Evolutionary conservation across 2,797 vertebrate species (phyloP).

Genomic region (Lagorchestes hirsutus): DNA sequence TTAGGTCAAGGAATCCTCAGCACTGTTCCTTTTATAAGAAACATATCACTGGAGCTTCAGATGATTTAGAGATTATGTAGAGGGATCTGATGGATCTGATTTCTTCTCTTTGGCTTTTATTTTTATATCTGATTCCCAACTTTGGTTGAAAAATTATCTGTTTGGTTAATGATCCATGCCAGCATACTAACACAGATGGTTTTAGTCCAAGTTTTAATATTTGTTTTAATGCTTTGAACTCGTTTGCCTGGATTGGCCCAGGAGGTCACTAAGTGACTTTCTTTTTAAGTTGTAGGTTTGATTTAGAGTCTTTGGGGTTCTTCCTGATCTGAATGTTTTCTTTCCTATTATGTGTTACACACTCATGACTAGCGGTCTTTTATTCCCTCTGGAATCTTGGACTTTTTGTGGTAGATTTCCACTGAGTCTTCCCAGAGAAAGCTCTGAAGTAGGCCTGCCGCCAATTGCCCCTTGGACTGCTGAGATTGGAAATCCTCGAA

Average conservation of each 20-base stretch:
- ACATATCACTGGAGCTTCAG: background rate
- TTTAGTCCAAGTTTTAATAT: slow-evolving; percentile 9
- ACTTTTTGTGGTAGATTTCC: slow-evolving; percentile 22
- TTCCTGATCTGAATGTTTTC: background rate
- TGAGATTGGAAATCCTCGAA: slow-evolving; percentile 47
- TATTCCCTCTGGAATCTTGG: background rate
- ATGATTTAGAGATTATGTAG: background rate
- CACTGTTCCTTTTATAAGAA: background rate
- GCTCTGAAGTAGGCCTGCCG: background rate
- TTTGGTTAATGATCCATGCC: background rate
- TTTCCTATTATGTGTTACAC: background rate
- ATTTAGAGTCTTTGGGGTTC: slow-evolving; percentile 1
- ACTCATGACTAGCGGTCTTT: background rate
- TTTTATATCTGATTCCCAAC: slow-evolving; percentile 8
- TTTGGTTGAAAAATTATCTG: background rate
- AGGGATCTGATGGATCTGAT: background rate
- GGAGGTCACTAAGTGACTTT: background rate
- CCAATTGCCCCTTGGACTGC: background rate
- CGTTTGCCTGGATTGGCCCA: background rate
- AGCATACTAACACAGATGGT: background rate
- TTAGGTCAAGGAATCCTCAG: background rate
- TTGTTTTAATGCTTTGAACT: slow-evolving; percentile 8
- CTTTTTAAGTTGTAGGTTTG: slow-evolving; percentile 3
- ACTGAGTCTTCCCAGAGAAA: slow-evolving; percentile 29
- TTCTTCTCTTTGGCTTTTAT: background rate